Conservation (phyloP, 1,140 invertebrate species). For the Hirudo medicinalis region DNA sequence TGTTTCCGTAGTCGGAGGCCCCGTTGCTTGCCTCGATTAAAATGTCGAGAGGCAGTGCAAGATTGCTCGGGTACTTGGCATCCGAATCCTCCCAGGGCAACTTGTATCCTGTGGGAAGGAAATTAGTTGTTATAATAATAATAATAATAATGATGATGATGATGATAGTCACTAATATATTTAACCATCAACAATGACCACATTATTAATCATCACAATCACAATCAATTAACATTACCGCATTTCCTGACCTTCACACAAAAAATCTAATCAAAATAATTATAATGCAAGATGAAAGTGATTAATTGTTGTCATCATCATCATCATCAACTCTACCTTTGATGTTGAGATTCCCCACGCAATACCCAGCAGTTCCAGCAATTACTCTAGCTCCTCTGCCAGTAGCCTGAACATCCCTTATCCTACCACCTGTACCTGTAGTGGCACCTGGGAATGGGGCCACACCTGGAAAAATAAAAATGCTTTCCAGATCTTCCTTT, state of each 20-base stretch:
- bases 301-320: too few relatives aligned
- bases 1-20: slow-evolving; percentile 96
- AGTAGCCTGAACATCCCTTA: slow-evolving; percentile 84
- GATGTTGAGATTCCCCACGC: slow-evolving; percentile 78
- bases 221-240: too few relatives aligned
- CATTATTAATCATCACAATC: too few relatives aligned
- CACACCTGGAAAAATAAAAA: slow-evolving; percentile 35
- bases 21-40: slow-evolving; percentile 91
- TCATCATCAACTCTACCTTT: slow-evolving; percentile 50
- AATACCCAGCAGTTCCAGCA: slow-evolving; percentile 89
- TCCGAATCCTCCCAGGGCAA: slow-evolving; percentile 70
- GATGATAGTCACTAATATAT: too few relatives aligned
- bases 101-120: slow-evolving; percentile 50
- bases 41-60: slow-evolving; percentile 64
- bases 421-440: slow-evolving; percentile 84
- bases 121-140: background rate
- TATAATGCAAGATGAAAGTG: background rate
- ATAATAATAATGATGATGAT: too few relatives aligned
- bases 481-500: background rate
- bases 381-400: slow-evolving; percentile 57
- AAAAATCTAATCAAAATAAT: background rate
- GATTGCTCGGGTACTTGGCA: slow-evolving; percentile 67
- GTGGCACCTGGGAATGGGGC: slow-evolving; percentile 72
- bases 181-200: too few relatives aligned
- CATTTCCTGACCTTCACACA: background rate